Evolutionary conservation across 2,888 invertebrate genomes (phyloP).

Genomic region (Yponomeuta cagnagella): DNA sequence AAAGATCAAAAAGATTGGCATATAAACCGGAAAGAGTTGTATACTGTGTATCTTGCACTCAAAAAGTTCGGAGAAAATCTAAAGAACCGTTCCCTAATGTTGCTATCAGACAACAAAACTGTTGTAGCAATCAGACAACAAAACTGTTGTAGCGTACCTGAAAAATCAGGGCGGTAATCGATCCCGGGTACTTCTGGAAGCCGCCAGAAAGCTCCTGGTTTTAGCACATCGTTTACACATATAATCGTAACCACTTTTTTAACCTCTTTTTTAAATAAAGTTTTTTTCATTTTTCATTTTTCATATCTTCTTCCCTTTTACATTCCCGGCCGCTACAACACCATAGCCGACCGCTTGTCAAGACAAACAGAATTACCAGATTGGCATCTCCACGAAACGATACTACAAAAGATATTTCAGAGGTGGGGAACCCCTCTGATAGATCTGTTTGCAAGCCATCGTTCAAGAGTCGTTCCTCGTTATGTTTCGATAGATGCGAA

Average conservation of each 20-base stretch:
- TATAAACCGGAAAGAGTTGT: constrained; percentile 28
- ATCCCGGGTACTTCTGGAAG: constrained; percentile 10
- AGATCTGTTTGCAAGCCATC: constrained; percentile 20
- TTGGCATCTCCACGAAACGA: constrained; percentile 21
- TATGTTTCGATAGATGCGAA: constrained; percentile 18
- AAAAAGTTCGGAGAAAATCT: too few species aligned
- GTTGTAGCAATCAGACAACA: constrained; percentile 25
- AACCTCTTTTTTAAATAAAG: too few species aligned
- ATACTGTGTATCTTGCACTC: constrained; percentile 18
- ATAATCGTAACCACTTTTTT: too few species aligned
- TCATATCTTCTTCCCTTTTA: constrained; percentile 19
- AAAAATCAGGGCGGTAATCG: constrained; percentile 25
- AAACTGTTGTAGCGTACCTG: constrained; percentile 24
- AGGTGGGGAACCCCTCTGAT: constrained; percentile 21
- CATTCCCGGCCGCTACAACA: constrained; percentile 28
- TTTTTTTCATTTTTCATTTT: too few species aligned
- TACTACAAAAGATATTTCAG: constrained; percentile 19
- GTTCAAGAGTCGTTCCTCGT: constrained; percentile 16
- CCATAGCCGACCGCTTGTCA: constrained; percentile 25
- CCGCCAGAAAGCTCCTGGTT: constrained; percentile 4
- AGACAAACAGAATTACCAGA: constrained; percentile 21
- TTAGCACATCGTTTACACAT: constrained; percentile 6
- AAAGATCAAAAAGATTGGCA: constrained; percentile 23
- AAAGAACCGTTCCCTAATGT: too few species aligned
- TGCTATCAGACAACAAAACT: too few species aligned